phyloP scores from a whole-genome alignment of 2,797 vertebrate genomes.

The Dendrocincla tyrannina region DNA sequence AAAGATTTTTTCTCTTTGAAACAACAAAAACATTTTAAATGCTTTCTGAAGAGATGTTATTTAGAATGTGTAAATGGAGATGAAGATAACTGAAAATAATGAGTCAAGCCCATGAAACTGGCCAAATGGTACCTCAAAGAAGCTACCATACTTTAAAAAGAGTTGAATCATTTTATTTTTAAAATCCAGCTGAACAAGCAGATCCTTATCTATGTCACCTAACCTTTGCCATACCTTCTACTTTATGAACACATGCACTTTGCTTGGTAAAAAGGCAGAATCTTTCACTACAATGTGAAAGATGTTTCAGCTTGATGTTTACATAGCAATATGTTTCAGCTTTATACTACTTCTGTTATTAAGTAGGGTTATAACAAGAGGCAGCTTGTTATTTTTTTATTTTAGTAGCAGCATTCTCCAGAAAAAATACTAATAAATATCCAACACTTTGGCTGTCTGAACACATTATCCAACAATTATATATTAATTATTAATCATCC shows the following conservation, averaged over 20 bases:
- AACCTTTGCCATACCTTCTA: not conserved
- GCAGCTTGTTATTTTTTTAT: not conserved
- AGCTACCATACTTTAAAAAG: not conserved
- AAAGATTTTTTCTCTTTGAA: not conserved
- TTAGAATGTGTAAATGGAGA: not conserved
- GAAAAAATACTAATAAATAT: not conserved
- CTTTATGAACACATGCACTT: not conserved
- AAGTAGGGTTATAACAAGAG: not conserved
- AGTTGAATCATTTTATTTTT: not conserved
- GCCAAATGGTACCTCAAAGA: not conserved
- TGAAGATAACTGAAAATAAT: conserved; percentile 18
- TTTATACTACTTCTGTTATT: not conserved
- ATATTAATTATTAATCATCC: conserved; percentile 49
- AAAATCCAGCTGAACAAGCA: not conserved
- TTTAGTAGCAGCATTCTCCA: not conserved
- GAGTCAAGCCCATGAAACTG: not conserved
- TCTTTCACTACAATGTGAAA: not conserved
- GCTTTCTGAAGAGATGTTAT: not conserved
- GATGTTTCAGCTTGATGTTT: no score
- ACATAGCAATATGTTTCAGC: not conserved
- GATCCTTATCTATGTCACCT: not conserved
- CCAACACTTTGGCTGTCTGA: not conserved
- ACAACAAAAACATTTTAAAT: not conserved
- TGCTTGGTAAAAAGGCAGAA: not conserved
- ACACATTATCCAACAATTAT: conserved; percentile 16